phyloP scores from a whole-genome alignment of 2,888 invertebrate genomes.

The Lissocephala sabroskyi region DNA sequence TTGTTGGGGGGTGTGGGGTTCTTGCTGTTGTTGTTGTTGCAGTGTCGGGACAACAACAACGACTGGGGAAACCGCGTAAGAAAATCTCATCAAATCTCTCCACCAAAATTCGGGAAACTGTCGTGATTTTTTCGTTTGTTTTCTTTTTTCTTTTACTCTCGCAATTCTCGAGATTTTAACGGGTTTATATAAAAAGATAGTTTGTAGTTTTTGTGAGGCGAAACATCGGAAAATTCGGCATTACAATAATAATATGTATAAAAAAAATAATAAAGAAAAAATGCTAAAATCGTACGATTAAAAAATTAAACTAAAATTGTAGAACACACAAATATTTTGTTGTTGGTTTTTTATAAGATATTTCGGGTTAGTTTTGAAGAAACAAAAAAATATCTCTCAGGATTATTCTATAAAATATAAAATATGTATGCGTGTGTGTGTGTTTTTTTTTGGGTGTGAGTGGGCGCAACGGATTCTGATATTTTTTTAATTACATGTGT shows the following conservation, averaged over 20 bases:
- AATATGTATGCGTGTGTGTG: too few species aligned
- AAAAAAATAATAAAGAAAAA: slow-evolving; percentile 36
- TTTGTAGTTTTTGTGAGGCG: slow-evolving; percentile 69
- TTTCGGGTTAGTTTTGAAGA: too few species aligned
- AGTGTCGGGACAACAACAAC: not conserved
- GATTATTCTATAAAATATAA: too few species aligned
- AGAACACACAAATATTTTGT: slow-evolving; percentile 3
- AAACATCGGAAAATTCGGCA: slow-evolving; percentile 73
- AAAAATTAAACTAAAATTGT: slow-evolving; percentile 1
- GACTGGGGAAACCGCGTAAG: too few species aligned
- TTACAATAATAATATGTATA: slow-evolving; percentile 67
- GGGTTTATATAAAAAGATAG: too few species aligned
- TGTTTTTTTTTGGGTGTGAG: not conserved
- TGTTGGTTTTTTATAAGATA: too few species aligned
- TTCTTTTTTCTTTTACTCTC: slow-evolving; percentile 17
- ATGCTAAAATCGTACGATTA: slow-evolving; percentile 23
- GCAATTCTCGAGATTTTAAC: too few species aligned
- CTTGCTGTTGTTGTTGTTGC: slow-evolving; percentile 13
- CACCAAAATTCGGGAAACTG: not conserved
- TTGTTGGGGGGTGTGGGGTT: slow-evolving; percentile 14
- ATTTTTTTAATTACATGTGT: too few species aligned
- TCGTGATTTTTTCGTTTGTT: slow-evolving; percentile 16
- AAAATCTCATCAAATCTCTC: too few species aligned
- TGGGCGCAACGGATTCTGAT: too few species aligned
- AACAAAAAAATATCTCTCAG: too few species aligned